Evolutionary conservation across 2,888 invertebrate genomes (phyloP), one percentile per base, ranked within the genome.

Genomic region (Villa cingulata): DNA sequence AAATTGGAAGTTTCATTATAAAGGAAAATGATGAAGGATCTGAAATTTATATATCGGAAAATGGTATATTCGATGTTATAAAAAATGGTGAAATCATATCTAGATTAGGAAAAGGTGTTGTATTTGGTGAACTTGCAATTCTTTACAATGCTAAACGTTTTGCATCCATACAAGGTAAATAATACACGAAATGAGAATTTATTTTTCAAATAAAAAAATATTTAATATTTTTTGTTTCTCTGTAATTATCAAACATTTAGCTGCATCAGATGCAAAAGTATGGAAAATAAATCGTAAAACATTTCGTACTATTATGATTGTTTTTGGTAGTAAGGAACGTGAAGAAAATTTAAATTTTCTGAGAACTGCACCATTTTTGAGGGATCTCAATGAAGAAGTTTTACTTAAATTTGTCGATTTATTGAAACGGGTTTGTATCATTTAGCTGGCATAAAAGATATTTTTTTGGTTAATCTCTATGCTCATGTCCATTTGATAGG

Each of bases 71-170:
- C 60, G 87, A 92, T 65, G 88, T 95, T 15, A 77, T 86, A 34
- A 84, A 91, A 60, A 81, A 83, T 39, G 83, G 78, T 12, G 77
- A 81, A 59, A 77, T 80, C 4, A 78, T 92, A 41, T 82, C 82
- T 38, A 83, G 75, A 49, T 85, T 96, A 65, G 83, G 83, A 0
- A 78, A 86, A 0, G 88, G 87, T 6, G 77, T 83, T 60, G 80
- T 89, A 52, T 78, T 95, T 72, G 95, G 96, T 2, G 96, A 96
- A 72, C 72, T 96, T 44, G 94, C 95, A 10, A 83, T 96, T 56
- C 72, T 96, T 27, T 95, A 96, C 70, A 92, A 92, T 70, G 91
- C 92, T 36, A 89, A 87, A 60, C 74, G 94, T 53, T 83, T 88
- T 54, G 91, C 92, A 1, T 86, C 90, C 1, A 84, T 94, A 50